Percentiles rank a stretch among this genome's conserved stretches.
phyloP scores from a whole-genome alignment of 2,113 vertebrate genomes.

The Girardinichthys multiradiatus region DNA sequence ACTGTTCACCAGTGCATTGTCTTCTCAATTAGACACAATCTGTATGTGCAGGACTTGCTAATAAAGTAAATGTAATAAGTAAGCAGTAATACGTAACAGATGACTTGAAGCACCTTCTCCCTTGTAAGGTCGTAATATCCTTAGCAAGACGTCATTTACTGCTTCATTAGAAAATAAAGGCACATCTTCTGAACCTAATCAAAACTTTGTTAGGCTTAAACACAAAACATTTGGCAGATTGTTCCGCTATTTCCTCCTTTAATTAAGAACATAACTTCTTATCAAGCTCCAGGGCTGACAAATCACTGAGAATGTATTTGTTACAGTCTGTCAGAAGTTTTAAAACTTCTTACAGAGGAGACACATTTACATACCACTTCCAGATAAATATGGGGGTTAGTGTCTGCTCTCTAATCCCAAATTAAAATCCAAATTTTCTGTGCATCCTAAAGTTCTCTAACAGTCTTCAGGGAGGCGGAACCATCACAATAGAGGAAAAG shows the following conservation, averaged over 20 bases:
- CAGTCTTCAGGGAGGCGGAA: constrained; percentile 18
- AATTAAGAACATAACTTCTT: constrained; percentile 69
- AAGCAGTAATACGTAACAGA: too few species aligned
- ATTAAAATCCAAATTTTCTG: constrained; percentile 62
- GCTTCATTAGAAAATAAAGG: constrained; percentile 57
- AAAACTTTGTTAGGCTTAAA: constrained; percentile 57
- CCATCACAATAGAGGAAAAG: not conserved
- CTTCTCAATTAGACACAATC: too few species aligned
- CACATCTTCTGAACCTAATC: constrained; percentile 60
- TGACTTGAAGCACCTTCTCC: too few species aligned
- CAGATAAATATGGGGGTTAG: constrained; percentile 48
- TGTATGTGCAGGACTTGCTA: not conserved
- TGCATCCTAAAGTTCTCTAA: constrained; percentile 21
- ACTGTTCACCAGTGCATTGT: not conserved
- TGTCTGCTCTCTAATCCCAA: constrained; percentile 57
- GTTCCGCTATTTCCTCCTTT: constrained; percentile 73
- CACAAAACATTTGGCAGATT: constrained; percentile 65
- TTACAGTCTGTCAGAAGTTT: constrained; percentile 48
- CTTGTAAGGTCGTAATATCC: not conserved
- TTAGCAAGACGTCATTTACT: constrained; percentile 58
- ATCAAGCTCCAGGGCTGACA: constrained; percentile 64
- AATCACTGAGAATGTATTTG: constrained; percentile 62
- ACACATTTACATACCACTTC: constrained; percentile 52
- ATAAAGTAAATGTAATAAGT: not conserved
- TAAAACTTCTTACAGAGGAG: constrained; percentile 38